Conservation (phyloP, 1,140 invertebrate genomes). For the Mya arenaria region DNA sequence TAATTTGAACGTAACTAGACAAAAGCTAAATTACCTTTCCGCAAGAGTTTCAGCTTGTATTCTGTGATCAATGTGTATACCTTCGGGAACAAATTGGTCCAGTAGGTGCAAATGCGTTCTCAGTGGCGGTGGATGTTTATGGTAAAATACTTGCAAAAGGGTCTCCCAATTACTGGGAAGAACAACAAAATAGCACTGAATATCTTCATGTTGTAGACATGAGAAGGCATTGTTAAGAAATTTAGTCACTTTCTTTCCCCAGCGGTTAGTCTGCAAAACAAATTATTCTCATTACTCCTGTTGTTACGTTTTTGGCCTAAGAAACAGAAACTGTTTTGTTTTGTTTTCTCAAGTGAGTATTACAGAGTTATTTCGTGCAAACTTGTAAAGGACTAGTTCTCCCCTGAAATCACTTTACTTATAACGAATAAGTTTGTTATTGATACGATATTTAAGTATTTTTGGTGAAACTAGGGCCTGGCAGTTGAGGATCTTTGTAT, state of each 20-base stretch:
- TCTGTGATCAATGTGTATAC: neutral
- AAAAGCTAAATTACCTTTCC: constrained; percentile 22
- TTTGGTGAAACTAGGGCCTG: no score
- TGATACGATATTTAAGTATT: no score
- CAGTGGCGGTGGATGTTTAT: constrained; percentile 20
- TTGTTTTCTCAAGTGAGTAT: no score
- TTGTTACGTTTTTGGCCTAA: no score
- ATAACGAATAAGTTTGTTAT: no score
- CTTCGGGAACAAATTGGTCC: constrained; percentile 16
- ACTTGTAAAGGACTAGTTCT: no score
- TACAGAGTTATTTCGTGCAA: no score
- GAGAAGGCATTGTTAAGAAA: neutral
- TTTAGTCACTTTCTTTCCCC: neutral
- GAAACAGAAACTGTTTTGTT: no score
- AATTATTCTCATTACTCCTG: no score
- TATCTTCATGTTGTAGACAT: neutral
- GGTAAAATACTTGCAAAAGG: neutral
- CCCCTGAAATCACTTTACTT: no score
- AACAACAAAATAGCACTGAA: neutral
- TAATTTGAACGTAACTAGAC: neutral
- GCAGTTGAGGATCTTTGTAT: no score
- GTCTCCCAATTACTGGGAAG: neutral
- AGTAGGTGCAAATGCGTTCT: constrained; percentile 16
- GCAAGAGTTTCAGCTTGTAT: constrained; percentile 5
- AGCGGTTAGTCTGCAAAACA: neutral